A percentile compares a stretch with the other conserved stretches of the same genome.
phyloP scores from a whole-genome alignment of 2,113 vertebrate genomes.

The Larimichthys crocea region DNA sequence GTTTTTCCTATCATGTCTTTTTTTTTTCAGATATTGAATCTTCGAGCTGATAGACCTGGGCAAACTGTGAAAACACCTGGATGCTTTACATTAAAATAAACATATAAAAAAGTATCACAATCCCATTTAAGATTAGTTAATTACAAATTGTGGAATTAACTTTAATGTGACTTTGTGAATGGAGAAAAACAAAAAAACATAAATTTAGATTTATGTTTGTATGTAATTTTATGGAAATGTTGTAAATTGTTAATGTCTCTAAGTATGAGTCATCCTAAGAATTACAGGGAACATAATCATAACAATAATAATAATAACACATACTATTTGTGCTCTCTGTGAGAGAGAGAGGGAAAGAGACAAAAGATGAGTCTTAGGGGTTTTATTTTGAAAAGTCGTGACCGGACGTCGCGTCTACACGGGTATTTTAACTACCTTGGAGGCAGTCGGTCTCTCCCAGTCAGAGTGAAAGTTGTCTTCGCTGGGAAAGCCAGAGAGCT shows the following conservation, averaged over 20 bases:
- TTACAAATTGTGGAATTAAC: background rate
- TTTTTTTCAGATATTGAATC: background rate
- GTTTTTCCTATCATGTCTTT: no score
- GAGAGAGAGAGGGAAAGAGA: no score
- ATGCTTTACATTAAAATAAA: background rate
- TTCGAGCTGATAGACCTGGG: background rate
- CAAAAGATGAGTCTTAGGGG: no score
- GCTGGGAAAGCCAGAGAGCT: background rate
- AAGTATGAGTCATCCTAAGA: background rate
- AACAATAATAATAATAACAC: no score
- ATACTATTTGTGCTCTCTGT: no score
- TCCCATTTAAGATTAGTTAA: background rate
- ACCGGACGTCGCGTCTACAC: slow-evolving; percentile 10
- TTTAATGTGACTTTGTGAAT: no score
- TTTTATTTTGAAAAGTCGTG: slow-evolving; percentile 52
- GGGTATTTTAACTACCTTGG: background rate
- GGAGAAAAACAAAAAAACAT: background rate
- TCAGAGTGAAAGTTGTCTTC: slow-evolving; percentile 66
- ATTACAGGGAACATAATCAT: no score
- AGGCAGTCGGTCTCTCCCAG: background rate
- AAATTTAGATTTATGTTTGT: no score
- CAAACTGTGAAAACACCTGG: background rate
- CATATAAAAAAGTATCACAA: fast-evolving
- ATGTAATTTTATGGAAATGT: background rate
- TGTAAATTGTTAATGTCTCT: background rate